Conservation (phyloP, 2,888 invertebrate genomes). For the Drepana falcataria region DNA sequence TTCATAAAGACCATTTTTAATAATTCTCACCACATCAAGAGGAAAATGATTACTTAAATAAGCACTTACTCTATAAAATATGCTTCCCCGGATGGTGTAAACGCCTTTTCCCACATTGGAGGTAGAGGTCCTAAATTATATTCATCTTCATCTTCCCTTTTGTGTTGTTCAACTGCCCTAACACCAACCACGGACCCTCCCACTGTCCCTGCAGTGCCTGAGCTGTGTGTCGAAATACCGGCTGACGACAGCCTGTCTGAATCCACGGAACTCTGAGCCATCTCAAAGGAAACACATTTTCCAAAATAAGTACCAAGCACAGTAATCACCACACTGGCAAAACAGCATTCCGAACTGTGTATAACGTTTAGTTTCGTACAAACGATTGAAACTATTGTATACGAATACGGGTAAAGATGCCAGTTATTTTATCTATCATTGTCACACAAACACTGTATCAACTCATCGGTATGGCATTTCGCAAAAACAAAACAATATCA, state of each 20-base stretch:
- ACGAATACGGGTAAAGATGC: slow-evolving; percentile 20
- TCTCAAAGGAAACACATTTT: slow-evolving; percentile 27
- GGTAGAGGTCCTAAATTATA: slow-evolving; percentile 94
- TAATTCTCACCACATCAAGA: no score
- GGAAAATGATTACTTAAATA: background rate
- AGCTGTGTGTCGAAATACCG: slow-evolving; percentile 71
- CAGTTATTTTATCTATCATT: slow-evolving; percentile 20
- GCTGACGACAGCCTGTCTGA: slow-evolving; percentile 72
- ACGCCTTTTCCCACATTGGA: slow-evolving; percentile 98
- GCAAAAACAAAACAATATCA: slow-evolving; percentile 69
- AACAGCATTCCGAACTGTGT: slow-evolving; percentile 2
- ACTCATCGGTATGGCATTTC: slow-evolving; percentile 61
- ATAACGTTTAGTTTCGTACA: slow-evolving; percentile 14
- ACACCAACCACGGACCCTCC: slow-evolving; percentile 72
- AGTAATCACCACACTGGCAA: slow-evolving; percentile 3
- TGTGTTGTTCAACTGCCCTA: slow-evolving; percentile 57
- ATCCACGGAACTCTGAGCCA: slow-evolving; percentile 71
- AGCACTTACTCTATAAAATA: slow-evolving; percentile 96
- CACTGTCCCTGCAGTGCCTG: slow-evolving; percentile 67
- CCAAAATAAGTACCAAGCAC: slow-evolving; percentile 8
- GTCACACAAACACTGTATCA: slow-evolving; percentile 26
- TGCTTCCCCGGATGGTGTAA: slow-evolving; percentile 96
- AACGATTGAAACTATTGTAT: background rate
- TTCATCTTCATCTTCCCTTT: slow-evolving; percentile 81
- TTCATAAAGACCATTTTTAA: no score